Evolutionary conservation across 1,140 invertebrate species (phyloP).

Genomic region (Agraylea sexmaculata): DNA sequence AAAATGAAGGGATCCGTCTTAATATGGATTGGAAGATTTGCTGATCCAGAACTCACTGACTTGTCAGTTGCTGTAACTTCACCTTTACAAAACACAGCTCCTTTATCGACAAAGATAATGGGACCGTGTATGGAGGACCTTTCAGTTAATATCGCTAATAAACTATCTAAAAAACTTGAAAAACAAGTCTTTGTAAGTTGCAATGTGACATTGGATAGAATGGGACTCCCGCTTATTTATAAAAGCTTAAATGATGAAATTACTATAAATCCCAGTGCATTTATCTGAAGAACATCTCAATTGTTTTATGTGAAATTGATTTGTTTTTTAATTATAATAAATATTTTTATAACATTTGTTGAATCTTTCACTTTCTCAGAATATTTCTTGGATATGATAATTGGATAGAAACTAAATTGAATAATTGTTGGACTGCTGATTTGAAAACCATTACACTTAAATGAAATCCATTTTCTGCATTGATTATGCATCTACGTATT

Average conservation of each 20-base stretch:
- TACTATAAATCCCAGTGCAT: constrained; percentile 9
- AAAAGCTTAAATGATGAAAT: constrained; percentile 18
- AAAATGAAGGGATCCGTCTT: constrained; percentile 21
- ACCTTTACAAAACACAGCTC: constrained; percentile 3
- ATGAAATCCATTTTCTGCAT: background rate
- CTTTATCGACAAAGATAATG: constrained; percentile 13
- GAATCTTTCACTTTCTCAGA: too few relatives aligned
- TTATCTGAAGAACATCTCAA: too few relatives aligned
- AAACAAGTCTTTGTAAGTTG: constrained; percentile 20
- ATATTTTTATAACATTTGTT: too few relatives aligned
- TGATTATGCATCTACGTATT: background rate
- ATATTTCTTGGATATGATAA: too few relatives aligned
- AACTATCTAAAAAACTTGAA: constrained; percentile 16
- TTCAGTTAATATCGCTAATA: constrained; percentile 16
- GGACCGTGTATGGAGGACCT: constrained; percentile 10
- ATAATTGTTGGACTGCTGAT: background rate
- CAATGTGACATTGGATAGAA: constrained; percentile 16
- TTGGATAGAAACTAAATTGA: too few relatives aligned
- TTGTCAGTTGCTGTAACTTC: constrained; percentile 17
- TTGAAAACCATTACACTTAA: background rate
- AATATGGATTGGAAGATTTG: constrained; percentile 18
- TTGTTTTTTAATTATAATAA: too few relatives aligned
- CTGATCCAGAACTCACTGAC: constrained; percentile 13
- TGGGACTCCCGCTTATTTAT: constrained; percentile 16
- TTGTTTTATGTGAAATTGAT: too few relatives aligned